Evolutionary conservation across 2,888 invertebrate species (phyloP).

Genomic region (Nycteola revayana): DNA sequence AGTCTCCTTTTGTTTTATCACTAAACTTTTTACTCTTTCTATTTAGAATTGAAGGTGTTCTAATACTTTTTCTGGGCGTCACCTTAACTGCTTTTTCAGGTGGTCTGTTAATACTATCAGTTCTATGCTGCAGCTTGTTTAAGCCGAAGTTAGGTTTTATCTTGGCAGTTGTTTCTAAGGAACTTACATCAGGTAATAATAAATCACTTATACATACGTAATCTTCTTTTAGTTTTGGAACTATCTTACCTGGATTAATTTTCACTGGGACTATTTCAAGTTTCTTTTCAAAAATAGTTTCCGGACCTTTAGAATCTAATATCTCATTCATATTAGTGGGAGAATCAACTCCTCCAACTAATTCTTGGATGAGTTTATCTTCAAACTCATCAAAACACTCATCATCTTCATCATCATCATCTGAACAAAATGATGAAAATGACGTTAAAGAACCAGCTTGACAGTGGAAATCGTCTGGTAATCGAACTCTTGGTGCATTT

Average conservation of each 20-base stretch:
- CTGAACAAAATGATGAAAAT: constrained; percentile 65
- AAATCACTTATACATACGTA: constrained; percentile 68
- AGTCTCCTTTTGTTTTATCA: constrained; percentile 46
- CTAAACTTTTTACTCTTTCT: constrained; percentile 49
- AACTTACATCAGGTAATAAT: constrained; percentile 58
- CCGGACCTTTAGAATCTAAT: constrained; percentile 72
- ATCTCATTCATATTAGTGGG: constrained; percentile 57
- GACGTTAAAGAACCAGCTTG: constrained; percentile 58
- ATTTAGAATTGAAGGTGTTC: constrained; percentile 52
- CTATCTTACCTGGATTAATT: constrained; percentile 52
- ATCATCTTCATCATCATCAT: constrained; percentile 58
- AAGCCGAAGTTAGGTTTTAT: constrained; percentile 71
- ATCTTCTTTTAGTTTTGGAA: constrained; percentile 56
- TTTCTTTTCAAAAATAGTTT: constrained; percentile 62
- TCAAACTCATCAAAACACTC: constrained; percentile 59
- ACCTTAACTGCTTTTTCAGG: constrained; percentile 69
- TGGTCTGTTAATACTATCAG: constrained; percentile 69
- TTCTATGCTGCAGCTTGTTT: constrained; percentile 66
- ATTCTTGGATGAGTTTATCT: constrained; percentile 69
- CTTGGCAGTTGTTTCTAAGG: constrained; percentile 65
- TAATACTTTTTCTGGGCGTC: constrained; percentile 56
- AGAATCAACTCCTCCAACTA: constrained; percentile 71
- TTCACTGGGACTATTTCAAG: constrained; percentile 73
- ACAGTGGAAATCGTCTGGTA: constrained; percentile 72
- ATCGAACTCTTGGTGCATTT: constrained; percentile 75